Evolutionary conservation across 2,797 vertebrate species (phyloP).

Genomic region (Bufotes viridis): DNA sequence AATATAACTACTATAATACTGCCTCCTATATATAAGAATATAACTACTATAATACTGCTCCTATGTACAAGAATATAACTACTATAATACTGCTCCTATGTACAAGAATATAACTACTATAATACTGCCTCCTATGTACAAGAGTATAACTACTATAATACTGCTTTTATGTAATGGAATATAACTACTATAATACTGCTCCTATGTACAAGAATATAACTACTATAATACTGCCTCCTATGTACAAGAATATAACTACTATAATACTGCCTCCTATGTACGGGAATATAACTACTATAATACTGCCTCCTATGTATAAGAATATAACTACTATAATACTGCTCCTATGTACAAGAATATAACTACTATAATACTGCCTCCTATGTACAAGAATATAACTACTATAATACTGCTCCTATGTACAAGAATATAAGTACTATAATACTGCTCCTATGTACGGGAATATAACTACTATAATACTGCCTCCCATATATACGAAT

Average conservation of each 20-base stretch:
- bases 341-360: background rate
- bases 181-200: slow-evolving; percentile 8
- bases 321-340: slow-evolving; percentile 23
- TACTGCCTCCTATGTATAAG: background rate
- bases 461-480: slow-evolving; percentile 16
- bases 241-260: slow-evolving; percentile 2
- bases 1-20: background rate
- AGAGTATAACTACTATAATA: slow-evolving; percentile 11
- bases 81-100: background rate
- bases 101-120: background rate
- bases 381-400: slow-evolving; percentile 10
- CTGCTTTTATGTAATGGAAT: background rate
- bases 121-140: background rate
- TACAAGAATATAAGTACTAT: background rate
- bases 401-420: slow-evolving; percentile 8
- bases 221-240: slow-evolving; percentile 2
- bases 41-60: background rate
- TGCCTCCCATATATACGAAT: background rate
- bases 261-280: background rate
- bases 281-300: background rate
- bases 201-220: slow-evolving; percentile 2
- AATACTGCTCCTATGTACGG: background rate
- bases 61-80: slow-evolving; percentile 6
- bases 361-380: slow-evolving; percentile 11
- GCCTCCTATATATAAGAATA: background rate